Evolutionary conservation across 2,888 invertebrate species (phyloP).

Genomic region (Diabrotica balteata): DNA sequence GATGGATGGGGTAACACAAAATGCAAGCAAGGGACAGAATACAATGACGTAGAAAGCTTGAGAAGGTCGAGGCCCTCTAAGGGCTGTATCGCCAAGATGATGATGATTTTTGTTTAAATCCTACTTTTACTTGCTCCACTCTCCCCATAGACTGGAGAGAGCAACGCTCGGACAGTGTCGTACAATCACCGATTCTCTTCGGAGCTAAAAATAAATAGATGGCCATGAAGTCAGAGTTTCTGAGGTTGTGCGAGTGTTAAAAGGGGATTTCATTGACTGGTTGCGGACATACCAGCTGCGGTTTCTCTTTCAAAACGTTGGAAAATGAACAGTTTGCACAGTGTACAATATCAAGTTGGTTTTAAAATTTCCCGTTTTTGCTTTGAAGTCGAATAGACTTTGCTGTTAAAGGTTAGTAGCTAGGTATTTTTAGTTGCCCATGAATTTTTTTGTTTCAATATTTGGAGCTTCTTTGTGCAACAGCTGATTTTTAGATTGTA

Average conservation of each 20-base stretch:
- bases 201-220: slow-evolving; percentile 33
- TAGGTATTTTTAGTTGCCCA: slow-evolving; percentile 6
- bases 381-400: slow-evolving; percentile 48
- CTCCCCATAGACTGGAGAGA: slow-evolving; percentile 14
- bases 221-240: slow-evolving; percentile 27
- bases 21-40: too few relatives aligned
- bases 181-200: slow-evolving; percentile 19
- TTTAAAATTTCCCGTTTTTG: slow-evolving; percentile 45
- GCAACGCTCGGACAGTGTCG: slow-evolving; percentile 27
- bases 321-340: slow-evolving; percentile 49
- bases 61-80: too few relatives aligned
- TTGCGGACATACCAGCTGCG: slow-evolving; percentile 30
- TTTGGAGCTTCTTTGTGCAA: slow-evolving; percentile 14
- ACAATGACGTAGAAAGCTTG: too few relatives aligned
- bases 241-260: slow-evolving; percentile 20
- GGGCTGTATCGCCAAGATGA: too few relatives aligned
- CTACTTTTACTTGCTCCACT: slow-evolving; percentile 5
- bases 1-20: too few relatives aligned
- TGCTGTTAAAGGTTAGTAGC: slow-evolving; percentile 14
- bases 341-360: slow-evolving; percentile 42
- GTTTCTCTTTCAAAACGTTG: slow-evolving; percentile 34
- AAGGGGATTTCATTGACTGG: slow-evolving; percentile 25
- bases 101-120: too few relatives aligned
- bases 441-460: slow-evolving; percentile 15
- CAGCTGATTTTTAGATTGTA: slow-evolving; percentile 4